Base-by-base conservation (phyloP, 2,888 invertebrate genomes). In the Eremobia ochroleuca region DNA sequence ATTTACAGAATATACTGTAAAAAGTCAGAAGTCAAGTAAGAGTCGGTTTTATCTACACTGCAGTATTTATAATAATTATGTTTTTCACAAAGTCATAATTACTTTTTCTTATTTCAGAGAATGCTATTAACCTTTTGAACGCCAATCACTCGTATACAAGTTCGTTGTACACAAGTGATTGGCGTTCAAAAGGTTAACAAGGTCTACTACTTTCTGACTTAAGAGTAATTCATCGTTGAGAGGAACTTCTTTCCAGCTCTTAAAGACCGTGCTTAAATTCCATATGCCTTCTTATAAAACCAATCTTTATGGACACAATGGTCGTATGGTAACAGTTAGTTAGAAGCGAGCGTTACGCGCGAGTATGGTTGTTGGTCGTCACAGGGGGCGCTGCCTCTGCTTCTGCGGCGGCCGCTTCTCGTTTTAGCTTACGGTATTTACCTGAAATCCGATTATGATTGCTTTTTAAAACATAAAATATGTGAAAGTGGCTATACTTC, bases 401-500 rank as follows among this genome's bases (percentile, higher is more conserved):
- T 43, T 96, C 96, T 18, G 94, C 95, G 15, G 96, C 95, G 4
- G 96, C 97, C 3, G 96, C 97, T 87, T 97, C 97, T 76, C 97
- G 97, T 91, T 97, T 97, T 79, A 98, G 95, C 91, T 98, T 97
- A 83, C 97, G 97, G 83, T 98, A 97, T 97, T 98, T 98, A 89
- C 95, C 98, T 98, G 92, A 94, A 85, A 72, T 75, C 2, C 25
- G 5, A 66, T 67, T 18, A 11, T 31, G n/a, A 34, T 34, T 15
- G 11, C 28, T 21, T 46, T 46, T 46, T 25, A 58, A 58, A 18
- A 11, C 25, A 34, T 34, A 18, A 34, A 18, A 68, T 18, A 46
- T 46, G 5, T 67, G n/a, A 34, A 18, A 15, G 1, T 40, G 11
- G 11, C 21, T 0, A 5, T 13, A 4, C n/a, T n/a, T 28, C 55